phyloP scores from a whole-genome alignment of 2,888 invertebrate genomes.

The Thereva nobilitata region DNA sequence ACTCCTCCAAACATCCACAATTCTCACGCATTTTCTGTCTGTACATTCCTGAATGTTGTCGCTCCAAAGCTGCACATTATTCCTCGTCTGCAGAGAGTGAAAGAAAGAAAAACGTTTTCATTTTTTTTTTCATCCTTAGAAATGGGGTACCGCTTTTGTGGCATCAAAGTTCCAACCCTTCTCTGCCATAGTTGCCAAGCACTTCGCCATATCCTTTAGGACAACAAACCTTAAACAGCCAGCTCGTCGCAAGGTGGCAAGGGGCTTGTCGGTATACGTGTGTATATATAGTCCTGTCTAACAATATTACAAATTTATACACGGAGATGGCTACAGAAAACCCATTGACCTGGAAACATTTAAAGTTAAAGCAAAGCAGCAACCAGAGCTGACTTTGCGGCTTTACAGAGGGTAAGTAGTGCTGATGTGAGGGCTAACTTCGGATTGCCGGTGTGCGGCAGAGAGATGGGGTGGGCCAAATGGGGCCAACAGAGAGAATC shows the following conservation, averaged over 20 bases:
- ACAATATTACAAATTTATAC: constrained; percentile 29
- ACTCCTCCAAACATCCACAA: constrained; percentile 8
- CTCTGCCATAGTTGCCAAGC: too few species aligned
- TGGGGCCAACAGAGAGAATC: too few species aligned
- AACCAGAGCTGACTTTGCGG: constrained; percentile 13
- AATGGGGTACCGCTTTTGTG: too few species aligned
- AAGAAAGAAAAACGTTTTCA: too few species aligned
- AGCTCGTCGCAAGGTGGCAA: constrained; percentile 3
- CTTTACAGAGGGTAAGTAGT: constrained; percentile 20
- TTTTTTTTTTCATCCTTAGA: too few species aligned
- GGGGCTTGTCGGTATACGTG: neutral
- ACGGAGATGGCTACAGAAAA: constrained; percentile 15
- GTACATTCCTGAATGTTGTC: too few species aligned
- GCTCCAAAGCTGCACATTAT: too few species aligned
- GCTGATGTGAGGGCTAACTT: constrained; percentile 23
- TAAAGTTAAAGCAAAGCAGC: constrained; percentile 34
- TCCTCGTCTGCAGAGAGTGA: too few species aligned
- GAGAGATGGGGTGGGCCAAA: neutral
- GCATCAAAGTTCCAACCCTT: too few species aligned
- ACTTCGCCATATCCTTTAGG: too few species aligned
- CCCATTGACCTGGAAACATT: constrained; percentile 38
- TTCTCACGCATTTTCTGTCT: constrained; percentile 17
- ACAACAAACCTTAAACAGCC: too few species aligned
- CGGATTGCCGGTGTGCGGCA: neutral
- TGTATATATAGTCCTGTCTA: constrained; percentile 4